Evolutionary conservation across 2,797 vertebrate species (phyloP).

Genomic region (Erethizon dorsatum): DNA sequence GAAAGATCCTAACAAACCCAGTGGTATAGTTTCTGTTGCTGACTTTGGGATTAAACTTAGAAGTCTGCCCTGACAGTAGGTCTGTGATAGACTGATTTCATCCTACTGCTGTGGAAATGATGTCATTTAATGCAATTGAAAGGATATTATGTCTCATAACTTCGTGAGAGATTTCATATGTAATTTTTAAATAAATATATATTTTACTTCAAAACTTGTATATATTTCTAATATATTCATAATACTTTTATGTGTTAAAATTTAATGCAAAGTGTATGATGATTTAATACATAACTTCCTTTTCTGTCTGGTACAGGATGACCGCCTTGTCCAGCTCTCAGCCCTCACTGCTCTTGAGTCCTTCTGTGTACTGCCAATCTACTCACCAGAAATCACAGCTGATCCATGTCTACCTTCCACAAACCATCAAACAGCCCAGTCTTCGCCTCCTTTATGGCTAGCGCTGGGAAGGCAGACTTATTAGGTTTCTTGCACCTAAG

Average conservation of each 20-base stretch:
- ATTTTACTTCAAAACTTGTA: background rate
- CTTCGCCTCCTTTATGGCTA: background rate
- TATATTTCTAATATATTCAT: background rate
- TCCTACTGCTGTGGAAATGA: background rate
- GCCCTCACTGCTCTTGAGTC: rapidly evolving
- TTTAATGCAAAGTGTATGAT: background rate
- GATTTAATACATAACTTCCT: background rate
- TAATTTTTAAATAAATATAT: background rate
- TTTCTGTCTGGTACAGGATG: background rate
- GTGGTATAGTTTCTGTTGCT: background rate
- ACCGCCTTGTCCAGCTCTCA: background rate
- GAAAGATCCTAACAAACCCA: background rate
- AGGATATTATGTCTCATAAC: background rate
- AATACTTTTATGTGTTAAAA: background rate
- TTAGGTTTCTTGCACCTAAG: background rate
- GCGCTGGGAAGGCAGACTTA: background rate
- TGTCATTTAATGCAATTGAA: background rate
- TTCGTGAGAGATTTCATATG: background rate
- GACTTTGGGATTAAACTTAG: background rate
- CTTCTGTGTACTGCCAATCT: background rate
- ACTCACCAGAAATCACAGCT: background rate
- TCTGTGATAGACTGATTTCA: background rate
- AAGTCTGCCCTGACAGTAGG: too few relatives aligned
- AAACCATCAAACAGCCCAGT: background rate
- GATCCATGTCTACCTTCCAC: background rate